Conservation (phyloP, 2,888 invertebrate species). For the Argyresthia albistria region DNA sequence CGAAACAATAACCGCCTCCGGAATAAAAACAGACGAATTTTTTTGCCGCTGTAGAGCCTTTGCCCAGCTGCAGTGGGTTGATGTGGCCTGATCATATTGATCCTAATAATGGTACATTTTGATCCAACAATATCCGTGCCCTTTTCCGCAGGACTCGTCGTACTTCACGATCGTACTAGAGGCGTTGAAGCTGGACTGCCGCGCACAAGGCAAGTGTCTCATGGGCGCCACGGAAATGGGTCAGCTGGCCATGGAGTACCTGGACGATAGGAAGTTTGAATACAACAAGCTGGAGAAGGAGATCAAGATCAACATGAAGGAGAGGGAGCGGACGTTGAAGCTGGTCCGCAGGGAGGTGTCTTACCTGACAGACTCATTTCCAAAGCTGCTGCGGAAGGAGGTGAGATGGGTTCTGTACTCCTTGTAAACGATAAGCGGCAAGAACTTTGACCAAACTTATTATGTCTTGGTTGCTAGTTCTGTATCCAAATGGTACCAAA, state of each 20-base stretch:
- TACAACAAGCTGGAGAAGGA: slow-evolving; percentile 71
- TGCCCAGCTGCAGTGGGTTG: too few species aligned
- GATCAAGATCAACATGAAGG: slow-evolving; percentile 76
- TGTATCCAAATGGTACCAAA: too few species aligned
- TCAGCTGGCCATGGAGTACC: slow-evolving; percentile 76
- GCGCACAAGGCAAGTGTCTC: slow-evolving; percentile 74
- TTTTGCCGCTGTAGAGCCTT: too few species aligned
- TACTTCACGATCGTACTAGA: slow-evolving; percentile 76
- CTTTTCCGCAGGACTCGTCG: slow-evolving; percentile 66
- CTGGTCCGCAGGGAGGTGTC: slow-evolving; percentile 57
- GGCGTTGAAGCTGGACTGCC: slow-evolving; percentile 70
- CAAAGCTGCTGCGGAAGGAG: slow-evolving; percentile 57
- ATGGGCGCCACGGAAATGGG: slow-evolving; percentile 77
- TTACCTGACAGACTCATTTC: slow-evolving; percentile 54
- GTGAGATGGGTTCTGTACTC: slow-evolving; percentile 17
- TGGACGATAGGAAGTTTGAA: slow-evolving; percentile 75
- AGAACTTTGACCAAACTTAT: too few species aligned
- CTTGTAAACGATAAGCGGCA: too few species aligned
- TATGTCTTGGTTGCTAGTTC: too few species aligned
- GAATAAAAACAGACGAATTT: too few species aligned
- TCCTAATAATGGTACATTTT: too few species aligned
- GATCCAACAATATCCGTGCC: too few species aligned
- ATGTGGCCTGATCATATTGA: too few species aligned
- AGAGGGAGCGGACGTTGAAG: slow-evolving; percentile 69
- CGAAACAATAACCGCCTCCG: too few species aligned